Evolutionary conservation across 2,113 vertebrate genomes (phyloP), one percentile per base, ranked within the genome.

Genomic region (Chelonoidis abingdonii): DNA sequence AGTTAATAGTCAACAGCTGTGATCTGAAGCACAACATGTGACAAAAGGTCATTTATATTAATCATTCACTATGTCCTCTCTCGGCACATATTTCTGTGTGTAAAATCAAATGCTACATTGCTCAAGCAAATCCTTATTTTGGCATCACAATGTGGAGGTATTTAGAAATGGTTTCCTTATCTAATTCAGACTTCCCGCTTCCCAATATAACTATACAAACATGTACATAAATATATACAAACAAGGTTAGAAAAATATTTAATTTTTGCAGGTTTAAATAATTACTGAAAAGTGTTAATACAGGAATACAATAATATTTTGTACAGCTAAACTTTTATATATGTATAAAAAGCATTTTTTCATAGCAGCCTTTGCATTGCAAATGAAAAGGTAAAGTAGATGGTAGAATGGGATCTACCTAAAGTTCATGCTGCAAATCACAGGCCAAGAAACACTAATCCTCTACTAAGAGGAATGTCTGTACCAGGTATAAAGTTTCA

Each of bases 191-290:
- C 47, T 93, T 53, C 41, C 87, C 65, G 82, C 80, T 87, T 87
- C 83, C 76, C n/a, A 87, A 49, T 94, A 97, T 94, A 91, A 88
- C 80, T 53, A 93, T 96, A 96, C 62, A 96, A 57, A 93, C 76
- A 97, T 92, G 93, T 92, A 95, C 85, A 83, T 13, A 98, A 92
- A 97, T 98, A 98, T 98, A 96, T 95, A 98, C 98, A 97, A 97
- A 98, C 94, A 92, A 97, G 95, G 97, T 98, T 98, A 98, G 95
- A 98, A 98, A 99, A 99, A 99, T 98, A 98, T 96, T 98, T 97
- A 97, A 95, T 97, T 98, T 98, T 97, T 97, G 96, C 95, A 97
- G 84, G 92, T 95, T 98, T 98, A 98, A 98, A 98, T 98, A 98
- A 98, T 98, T 98, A 98, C 83, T 96, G 93, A 94, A 94, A 98